Evolutionary conservation across 2,113 vertebrate species (phyloP), one percentile per base, ranked within the genome.

Genomic region (Proteles cristata): DNA sequence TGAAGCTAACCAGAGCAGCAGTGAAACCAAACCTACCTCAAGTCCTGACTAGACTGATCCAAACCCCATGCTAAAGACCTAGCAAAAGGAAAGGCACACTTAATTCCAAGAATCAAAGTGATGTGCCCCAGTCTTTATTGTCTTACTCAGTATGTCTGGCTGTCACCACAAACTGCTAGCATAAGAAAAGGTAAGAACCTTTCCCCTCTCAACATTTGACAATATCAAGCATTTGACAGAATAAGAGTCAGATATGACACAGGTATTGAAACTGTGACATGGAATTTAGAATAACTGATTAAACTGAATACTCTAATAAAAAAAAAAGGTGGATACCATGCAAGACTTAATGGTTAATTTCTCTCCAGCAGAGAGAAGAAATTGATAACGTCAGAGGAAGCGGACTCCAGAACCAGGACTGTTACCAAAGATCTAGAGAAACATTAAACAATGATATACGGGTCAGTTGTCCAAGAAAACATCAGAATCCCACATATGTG

Each of bases 311-410:
- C 12, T 43, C 25, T 28, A 71, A n/a, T 1, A 81, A 39, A 39
- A 39, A 39, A 80, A 68, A 74, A 88, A 81, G 35, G 21, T 25
- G n/a, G 33, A 53, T 58, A 25, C 74, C 61, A 39, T 26, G 23
- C 19, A 45, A 71, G 26, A 76, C n/a, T 55, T 63, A 58, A 65
- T 76, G 21, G 12, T 61, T 89, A 26, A 58, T 82, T 92, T 93
- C 45, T 48, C 43, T 48, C 73, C 25, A 95, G 55, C 61, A 84
- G 33, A 93, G 35, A 92, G 69, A 81, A 58, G 39, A 77, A 77
- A 58, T 73, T 25, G 74, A 2, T 28, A 69, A 50, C 21, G 12
- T 31, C 21, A n/a, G 28, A 61, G 25, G 39, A 90, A 50, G 63
- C 28, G 86, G 35, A 58, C 23, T 77, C 45, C 43, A 81, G 66